Conservation (phyloP, 2,113 vertebrate species). For the Ceyx margarethae region DNA sequence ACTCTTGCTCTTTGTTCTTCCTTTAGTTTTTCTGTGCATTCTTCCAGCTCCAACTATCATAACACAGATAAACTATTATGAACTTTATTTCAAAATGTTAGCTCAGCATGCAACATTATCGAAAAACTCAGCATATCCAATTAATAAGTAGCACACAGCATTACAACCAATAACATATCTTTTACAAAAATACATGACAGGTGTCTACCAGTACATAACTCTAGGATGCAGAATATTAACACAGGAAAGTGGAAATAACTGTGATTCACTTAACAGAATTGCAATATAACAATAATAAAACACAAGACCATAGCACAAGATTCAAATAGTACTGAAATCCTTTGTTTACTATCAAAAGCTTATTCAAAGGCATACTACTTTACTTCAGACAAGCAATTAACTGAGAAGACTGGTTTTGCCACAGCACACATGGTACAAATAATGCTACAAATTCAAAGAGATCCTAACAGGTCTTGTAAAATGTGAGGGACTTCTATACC, state of each 20-base stretch:
- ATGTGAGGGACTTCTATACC: background rate
- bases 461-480: background rate
- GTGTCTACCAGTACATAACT: background rate
- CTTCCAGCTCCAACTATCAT: conserved; percentile 83
- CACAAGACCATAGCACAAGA: background rate
- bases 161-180: background rate
- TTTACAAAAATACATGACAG: background rate
- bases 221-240: background rate
- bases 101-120: background rate
- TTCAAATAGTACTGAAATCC: background rate
- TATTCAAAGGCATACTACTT: background rate
- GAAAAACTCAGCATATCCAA: background rate
- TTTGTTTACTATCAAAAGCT: background rate
- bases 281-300: background rate
- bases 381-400: background rate
- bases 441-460: background rate
- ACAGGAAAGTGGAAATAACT: background rate
- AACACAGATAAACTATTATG: background rate
- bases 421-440: background rate
- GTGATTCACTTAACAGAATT: background rate
- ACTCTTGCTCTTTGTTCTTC: conserved; percentile 85
- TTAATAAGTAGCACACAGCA: background rate
- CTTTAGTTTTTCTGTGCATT: conserved; percentile 80
- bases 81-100: background rate
- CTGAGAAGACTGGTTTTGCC: background rate